Conservation (phyloP, 2,113 vertebrate species). For the Sterrhoptilus dennistouni region DNA sequence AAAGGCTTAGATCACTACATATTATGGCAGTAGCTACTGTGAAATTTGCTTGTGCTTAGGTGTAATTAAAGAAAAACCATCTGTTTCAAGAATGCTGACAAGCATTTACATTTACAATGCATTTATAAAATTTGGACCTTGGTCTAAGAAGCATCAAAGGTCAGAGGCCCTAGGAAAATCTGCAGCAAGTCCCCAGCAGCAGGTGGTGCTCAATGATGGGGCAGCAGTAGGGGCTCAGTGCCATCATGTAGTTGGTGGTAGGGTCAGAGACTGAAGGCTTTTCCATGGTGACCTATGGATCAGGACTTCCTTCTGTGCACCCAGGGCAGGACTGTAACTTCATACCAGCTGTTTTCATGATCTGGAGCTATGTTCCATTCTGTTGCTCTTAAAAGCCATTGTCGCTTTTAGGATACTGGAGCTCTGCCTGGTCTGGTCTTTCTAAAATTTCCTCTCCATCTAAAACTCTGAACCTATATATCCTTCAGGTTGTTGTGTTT, state of each 20-base stretch:
- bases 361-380: background rate
- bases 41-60: background rate
- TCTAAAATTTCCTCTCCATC: background rate
- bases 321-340: background rate
- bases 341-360: background rate
- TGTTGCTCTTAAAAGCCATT: background rate
- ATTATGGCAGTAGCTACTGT: background rate
- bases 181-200: background rate
- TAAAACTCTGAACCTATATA: background rate
- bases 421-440: background rate
- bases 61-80: background rate
- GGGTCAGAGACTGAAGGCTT: background rate
- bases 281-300: background rate
- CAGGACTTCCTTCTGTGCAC: background rate
- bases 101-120: background rate
- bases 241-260: background rate
- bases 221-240: background rate
- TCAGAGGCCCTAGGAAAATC: background rate
- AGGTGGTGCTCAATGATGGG: background rate
- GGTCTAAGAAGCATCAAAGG: background rate
- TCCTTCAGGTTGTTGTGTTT: background rate
- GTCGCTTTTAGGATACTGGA: background rate
- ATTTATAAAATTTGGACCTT: background rate
- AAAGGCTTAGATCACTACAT: background rate
- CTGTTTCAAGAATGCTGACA: background rate